Base-by-base conservation (phyloP, 2,113 vertebrate species). In the Podiceps cristatus region DNA sequence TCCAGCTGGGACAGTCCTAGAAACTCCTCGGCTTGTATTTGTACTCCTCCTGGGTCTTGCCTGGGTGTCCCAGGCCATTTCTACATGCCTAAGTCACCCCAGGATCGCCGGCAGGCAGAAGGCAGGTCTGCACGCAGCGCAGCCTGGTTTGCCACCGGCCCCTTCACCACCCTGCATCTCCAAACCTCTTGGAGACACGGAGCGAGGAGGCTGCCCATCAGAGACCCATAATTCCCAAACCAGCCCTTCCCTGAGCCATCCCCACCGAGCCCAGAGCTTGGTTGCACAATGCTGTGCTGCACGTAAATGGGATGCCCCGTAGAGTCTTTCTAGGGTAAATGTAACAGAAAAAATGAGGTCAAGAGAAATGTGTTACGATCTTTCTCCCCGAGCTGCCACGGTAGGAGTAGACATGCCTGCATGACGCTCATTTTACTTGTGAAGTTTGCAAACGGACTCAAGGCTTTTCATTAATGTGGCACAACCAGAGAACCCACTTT, bases 111-210 rank as follows among this genome's bases (percentile, higher is more conserved):
- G 40, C 27, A 27, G 22, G 44, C 6, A 50, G 28, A 12, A 28
- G n/a, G 52, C 64, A 66, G 45, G 23, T 23, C n/a, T 42, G 72
- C 35, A 42, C 2, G 3, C 16, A 45, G 13, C 11, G 2, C 25
- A 59, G 69, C 11, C 47, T 29, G 1, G 2, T 55, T 60, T 84
- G 35, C 28, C 50, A 5, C 6, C 75, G 45, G 24, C 15, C 29
- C 63, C 69, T 82, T 73, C 16, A 1, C 4, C 37, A 10, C 31
- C 3, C 5, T 0, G 0, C 4, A 4, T 16, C 35, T 55, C 29
- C 85, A 80, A n/a, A 15, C 3, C 9, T 33, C 45, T 33, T 22
- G 50, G 55, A 63, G 49, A 16, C 20, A 14, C 0, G 1, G 69
- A 49, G 47, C 0, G 0, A 24, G n/a, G 49, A 45, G 31, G 11